phyloP scores from a whole-genome alignment of 2,888 invertebrate genomes.

The Ichneumoninae sp. region DNA sequence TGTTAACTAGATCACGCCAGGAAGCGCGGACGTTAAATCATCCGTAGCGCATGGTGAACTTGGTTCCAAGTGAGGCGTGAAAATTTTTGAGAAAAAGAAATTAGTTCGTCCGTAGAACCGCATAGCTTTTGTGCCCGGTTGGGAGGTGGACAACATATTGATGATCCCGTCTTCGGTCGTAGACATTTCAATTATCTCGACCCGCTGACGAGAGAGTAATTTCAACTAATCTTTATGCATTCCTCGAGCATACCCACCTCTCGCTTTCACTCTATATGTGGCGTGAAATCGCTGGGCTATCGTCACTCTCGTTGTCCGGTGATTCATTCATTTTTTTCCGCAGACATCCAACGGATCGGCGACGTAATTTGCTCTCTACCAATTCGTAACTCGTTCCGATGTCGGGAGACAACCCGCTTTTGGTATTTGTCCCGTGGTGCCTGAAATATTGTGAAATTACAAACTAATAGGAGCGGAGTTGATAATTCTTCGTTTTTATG shows the following conservation, averaged over 20 bases:
- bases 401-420: conserved; percentile 1
- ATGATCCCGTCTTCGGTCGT: conserved; percentile 56
- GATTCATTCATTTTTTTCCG: conserved; percentile 55
- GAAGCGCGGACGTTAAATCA: conserved; percentile 78
- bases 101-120: conserved; percentile 18
- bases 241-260: conserved; percentile 71
- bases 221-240: conserved; percentile 79
- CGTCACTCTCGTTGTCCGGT: conserved; percentile 58
- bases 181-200: conserved; percentile 79
- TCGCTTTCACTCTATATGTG: conserved; percentile 70
- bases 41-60: conserved; percentile 63
- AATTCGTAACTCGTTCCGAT: conserved; percentile 38
- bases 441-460: conserved; percentile 25
- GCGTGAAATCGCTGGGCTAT: conserved; percentile 79
- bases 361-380: conserved; percentile 39
- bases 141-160: conserved; percentile 58
- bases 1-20: conserved; percentile 79
- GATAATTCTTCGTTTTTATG: conserved; percentile 60
- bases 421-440: not conserved
- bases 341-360: conserved; percentile 7
- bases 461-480: conserved; percentile 56
- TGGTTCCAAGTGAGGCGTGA: conserved; percentile 41
- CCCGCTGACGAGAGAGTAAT: conserved; percentile 72
- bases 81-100: conserved; percentile 51
- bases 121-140: not conserved